Evolutionary conservation across 2,888 invertebrate genomes (phyloP).

Genomic region (Orthosia gothica): DNA sequence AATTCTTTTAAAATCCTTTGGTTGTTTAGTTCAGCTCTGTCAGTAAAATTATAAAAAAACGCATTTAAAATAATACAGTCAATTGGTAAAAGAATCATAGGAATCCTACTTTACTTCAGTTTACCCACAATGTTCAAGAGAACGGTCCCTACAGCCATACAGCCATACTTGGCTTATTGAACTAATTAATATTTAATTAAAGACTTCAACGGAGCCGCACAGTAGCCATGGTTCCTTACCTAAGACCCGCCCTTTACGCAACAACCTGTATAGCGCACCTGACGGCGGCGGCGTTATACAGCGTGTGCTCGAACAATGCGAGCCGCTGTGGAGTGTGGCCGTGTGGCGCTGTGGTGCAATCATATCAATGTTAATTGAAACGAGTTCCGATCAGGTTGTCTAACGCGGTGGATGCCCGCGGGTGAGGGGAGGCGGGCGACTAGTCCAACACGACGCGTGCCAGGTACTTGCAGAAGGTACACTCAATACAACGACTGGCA

Average conservation of each 20-base stretch:
- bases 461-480: conserved; percentile 30
- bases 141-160: not conserved
- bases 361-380: conserved; percentile 59
- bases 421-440: not conserved
- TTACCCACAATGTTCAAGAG: not conserved
- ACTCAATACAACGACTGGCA: not conserved
- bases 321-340: conserved; percentile 21
- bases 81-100: not conserved
- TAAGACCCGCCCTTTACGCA: conserved; percentile 26
- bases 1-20: not conserved
- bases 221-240: conserved; percentile 1
- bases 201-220: not conserved
- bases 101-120: not conserved
- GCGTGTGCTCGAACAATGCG: conserved; percentile 35
- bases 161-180: not conserved
- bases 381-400: conserved; percentile 52
- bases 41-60: no score
- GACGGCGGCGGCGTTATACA: conserved; percentile 1
- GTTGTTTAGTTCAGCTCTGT: not conserved
- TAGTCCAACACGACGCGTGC: not conserved
- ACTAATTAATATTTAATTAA: not conserved
- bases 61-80: not conserved
- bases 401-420: conserved; percentile 27
- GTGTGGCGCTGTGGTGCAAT: conserved; percentile 40
- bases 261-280: conserved; percentile 25